phyloP scores from a whole-genome alignment of 2,797 vertebrate species.

The Eospalax fontanierii region DNA sequence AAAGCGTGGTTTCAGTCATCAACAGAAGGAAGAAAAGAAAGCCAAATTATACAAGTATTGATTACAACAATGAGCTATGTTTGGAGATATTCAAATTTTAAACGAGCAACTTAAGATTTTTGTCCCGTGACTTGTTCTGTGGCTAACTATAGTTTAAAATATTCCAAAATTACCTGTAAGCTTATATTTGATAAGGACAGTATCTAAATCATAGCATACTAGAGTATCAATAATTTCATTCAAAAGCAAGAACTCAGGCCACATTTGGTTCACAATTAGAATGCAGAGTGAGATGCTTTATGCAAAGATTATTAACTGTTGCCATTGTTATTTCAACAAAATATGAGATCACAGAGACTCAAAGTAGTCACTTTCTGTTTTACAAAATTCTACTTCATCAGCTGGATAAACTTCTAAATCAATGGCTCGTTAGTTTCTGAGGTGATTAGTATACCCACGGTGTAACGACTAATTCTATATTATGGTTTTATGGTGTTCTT shows the following conservation, averaged over 20 bases:
- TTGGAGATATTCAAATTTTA: constrained; percentile 3
- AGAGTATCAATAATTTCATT: not conserved
- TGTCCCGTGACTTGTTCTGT: not conserved
- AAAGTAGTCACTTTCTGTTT: not conserved
- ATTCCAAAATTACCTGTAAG: not conserved
- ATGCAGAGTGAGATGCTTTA: not conserved
- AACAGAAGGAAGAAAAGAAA: not conserved
- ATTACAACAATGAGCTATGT: not conserved
- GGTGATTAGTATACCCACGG: not conserved
- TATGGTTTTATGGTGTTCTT: not conserved
- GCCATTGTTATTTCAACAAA: not conserved
- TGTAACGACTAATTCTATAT: not conserved
- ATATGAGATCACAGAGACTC: not conserved
- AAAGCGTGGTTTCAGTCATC: constrained; percentile 12
- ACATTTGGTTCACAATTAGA: constrained; percentile 14
- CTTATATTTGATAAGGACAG: not conserved
- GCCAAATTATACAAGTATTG: constrained; percentile 14
- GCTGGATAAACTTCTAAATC: constrained; percentile 39
- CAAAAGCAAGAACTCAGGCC: not conserved
- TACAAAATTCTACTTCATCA: not conserved
- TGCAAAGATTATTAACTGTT: not conserved
- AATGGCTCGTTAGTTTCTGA: constrained; percentile 48
- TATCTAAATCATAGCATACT: not conserved
- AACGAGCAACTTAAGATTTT: constrained; percentile 14
- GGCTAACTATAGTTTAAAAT: constrained; percentile 44